phyloP scores from a whole-genome alignment of 2,888 invertebrate genomes.

The Colostygia pectinataria region DNA sequence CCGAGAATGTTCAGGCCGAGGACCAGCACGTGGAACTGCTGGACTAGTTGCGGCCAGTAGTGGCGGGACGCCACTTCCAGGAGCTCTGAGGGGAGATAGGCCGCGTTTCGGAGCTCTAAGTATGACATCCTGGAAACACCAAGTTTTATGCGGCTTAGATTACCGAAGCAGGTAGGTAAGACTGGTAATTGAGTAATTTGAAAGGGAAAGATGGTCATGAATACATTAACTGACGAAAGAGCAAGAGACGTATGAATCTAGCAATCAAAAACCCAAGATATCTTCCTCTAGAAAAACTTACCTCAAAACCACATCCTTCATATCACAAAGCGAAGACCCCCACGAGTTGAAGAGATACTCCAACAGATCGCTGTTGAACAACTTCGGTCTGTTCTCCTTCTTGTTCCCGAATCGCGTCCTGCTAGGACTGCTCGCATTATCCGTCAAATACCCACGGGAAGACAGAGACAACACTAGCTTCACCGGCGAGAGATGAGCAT shows the following conservation, averaged over 20 bases:
- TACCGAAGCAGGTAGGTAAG: no score
- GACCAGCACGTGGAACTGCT: conserved; percentile 91
- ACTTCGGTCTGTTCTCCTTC: conserved; percentile 73
- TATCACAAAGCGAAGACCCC: conserved; percentile 85
- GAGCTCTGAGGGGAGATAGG: conserved; percentile 75
- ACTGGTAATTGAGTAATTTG: no score
- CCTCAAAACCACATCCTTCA: conserved; percentile 86
- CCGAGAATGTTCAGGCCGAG: conserved; percentile 90
- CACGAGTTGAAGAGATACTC: conserved; percentile 85
- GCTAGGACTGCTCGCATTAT: conserved; percentile 56
- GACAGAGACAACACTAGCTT: conserved; percentile 85
- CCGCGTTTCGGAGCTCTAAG: conserved; percentile 84
- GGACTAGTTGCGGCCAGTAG: conserved; percentile 87
- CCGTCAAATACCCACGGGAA: conserved; percentile 68
- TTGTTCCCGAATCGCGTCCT: conserved; percentile 57
- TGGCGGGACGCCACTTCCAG: conserved; percentile 83
- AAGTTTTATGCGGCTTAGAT: no score
- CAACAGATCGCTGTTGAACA: conserved; percentile 83
- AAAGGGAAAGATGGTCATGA: no score
- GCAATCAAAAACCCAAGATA: no score
- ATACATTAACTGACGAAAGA: no score
- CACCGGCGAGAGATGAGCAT: conserved; percentile 83
- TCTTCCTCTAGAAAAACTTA: conserved; percentile 43
- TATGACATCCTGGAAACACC: conserved; percentile 84
- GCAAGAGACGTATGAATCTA: no score